Evolutionary conservation across 2,797 vertebrate genomes (phyloP).

Genomic region (Tadarida brasiliensis): DNA sequence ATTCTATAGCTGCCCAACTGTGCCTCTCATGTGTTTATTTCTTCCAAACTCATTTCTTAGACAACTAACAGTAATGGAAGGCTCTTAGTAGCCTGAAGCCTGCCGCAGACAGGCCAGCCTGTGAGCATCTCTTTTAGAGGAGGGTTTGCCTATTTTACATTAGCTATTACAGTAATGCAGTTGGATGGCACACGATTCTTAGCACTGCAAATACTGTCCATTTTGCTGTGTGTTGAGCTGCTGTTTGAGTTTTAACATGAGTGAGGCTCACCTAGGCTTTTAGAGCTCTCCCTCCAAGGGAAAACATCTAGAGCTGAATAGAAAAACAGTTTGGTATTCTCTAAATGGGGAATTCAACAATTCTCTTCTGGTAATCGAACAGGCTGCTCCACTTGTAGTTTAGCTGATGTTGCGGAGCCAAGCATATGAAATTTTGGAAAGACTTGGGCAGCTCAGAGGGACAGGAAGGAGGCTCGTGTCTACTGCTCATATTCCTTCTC

Average conservation of each 20-base stretch:
- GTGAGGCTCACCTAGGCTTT: slow-evolving; percentile 58
- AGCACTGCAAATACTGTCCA: slow-evolving; percentile 30
- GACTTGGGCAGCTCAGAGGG: slow-evolving; percentile 40
- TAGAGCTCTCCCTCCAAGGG: slow-evolving; percentile 29
- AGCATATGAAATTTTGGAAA: slow-evolving; percentile 51
- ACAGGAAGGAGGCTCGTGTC: neutral
- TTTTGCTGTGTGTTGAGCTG: slow-evolving; percentile 60
- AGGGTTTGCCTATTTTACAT: slow-evolving; percentile 52
- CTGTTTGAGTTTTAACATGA: slow-evolving; percentile 71
- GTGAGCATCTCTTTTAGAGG: neutral
- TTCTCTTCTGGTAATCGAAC: slow-evolving; percentile 39
- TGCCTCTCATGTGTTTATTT: slow-evolving; percentile 37
- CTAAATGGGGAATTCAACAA: slow-evolving; percentile 27
- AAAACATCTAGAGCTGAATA: slow-evolving; percentile 31
- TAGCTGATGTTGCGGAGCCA: slow-evolving; percentile 40
- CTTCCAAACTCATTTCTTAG: slow-evolving; percentile 68
- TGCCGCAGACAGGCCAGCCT: neutral
- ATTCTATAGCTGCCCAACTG: slow-evolving; percentile 54
- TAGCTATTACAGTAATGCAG: slow-evolving; percentile 61
- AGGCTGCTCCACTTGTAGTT: slow-evolving; percentile 18
- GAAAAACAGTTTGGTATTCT: slow-evolving; percentile 71
- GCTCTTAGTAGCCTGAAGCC: slow-evolving; percentile 33
- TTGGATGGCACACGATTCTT: slow-evolving; percentile 27
- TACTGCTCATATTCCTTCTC: neutral
- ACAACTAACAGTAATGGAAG: neutral